Evolutionary conservation across 2,888 invertebrate species (phyloP), one percentile per base, ranked within the genome.

Genomic region (Leptopilina myrica): DNA sequence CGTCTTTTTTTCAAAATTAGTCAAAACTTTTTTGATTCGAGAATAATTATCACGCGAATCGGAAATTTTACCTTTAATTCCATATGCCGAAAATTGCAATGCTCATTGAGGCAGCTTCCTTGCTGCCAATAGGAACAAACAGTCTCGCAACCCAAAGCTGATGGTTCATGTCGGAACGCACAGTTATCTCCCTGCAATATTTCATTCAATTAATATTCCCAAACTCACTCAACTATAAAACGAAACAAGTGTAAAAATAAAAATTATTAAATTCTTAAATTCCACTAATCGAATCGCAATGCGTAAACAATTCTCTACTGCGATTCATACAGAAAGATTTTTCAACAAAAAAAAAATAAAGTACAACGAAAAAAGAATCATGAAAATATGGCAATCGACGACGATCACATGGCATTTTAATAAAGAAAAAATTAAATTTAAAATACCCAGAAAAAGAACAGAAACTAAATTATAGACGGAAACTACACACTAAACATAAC

Each of bases 51-150:
- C 3, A 2, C 33, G 4, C 33, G 4, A 33, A 33, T 33, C 33
- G 3, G 0, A 33, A 33, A 33, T 33, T 76, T 65, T 92, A 96
- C 96, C 92, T 95, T 94, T 84, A 97, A 93, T 92, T 96, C 96
- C 96, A 97, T 97, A 91, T 97, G 97, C 87, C 97, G 94, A 88
- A 95, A 95, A 90, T 95, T 95, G 92, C 97, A 97, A 86, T 95
- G 94, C 87, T 95, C 94, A 88, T 96, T 95, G 62, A 94, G 92
- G 90, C 97, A 97, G 90, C 95, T 95, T 85, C 96, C 96, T 91
- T 96, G 95, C 90, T 95, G 95, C 97, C 97, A 97, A 84, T 95
- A 95, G 11, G 94, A 92, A 92, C 97, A 97, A 91, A 96, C 95
- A 1, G 95, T 95, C 93, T 97, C 97, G 89, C 95, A 96, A 62